Evolutionary conservation across 1,140 invertebrate species (phyloP), one percentile per base, ranked within the genome.

Genomic region (Bradysia coprophila): DNA sequence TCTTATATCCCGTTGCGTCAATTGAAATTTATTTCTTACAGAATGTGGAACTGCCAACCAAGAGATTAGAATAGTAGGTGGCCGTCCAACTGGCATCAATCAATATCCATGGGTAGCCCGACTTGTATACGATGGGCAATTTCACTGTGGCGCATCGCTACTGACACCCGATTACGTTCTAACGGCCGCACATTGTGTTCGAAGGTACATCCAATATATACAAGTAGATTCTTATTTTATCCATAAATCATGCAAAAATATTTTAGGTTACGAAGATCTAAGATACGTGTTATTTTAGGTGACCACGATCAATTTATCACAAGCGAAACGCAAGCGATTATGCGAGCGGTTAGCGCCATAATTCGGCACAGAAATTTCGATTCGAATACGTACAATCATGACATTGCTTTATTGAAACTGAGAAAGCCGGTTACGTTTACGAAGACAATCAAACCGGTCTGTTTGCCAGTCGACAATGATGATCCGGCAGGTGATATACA

Each of bases 71-170:
- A 75, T 78, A 38, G 55, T 61, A 21, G 58, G 87, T 34, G 86
- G 86, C 15, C 66, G 71, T 46, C 77, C 82, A 13, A 81, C 85
- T 0, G 71, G 75, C 15, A 66, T 79, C 4, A 83, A 89, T 58
- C 73, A 78, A 48, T 90, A 88, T 56, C 88, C 88, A 6, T 91
- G 86, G 85, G 70, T 89, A 50, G 85, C 80, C 2, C 66, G 84
- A 41, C 65, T 86, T 10, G 55, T 85, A 1, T 89, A 89, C 54
- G 79, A 87, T 55, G 80, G 81, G 1, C 81, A 83, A 56, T 88
- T 88, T 63, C 85, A 90, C 53, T 91, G 85, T 49, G 84, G 86
- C n/a, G 83, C 76, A n/a, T 83, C 82, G 15, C 63, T 90, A 4
- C 63, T 90, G 21, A 84, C 80, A 33, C 74, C 78, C 51, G 67